Evolutionary conservation across 1,140 invertebrate species (phyloP), one percentile per base, ranked within the genome.

Genomic region (Pteromalus puparum): DNA sequence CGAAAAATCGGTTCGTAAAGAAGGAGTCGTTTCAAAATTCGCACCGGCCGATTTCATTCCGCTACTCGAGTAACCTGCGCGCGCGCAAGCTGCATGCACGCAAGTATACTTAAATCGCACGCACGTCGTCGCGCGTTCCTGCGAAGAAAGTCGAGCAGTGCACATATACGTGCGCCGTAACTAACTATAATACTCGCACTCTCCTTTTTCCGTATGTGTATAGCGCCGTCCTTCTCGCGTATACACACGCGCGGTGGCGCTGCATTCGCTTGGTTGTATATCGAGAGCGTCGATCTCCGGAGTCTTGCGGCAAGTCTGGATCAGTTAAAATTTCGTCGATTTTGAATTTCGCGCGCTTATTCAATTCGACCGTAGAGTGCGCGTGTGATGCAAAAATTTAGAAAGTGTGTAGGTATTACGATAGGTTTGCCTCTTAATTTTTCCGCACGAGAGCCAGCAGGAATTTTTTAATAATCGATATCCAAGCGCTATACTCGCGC

Each of bases 121-220:
- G 78, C 42, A 70, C 65, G 79, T 70, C 79, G 79, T 72, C 79
- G 42, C 78, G 78, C 79, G 79, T 81, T 81, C 68, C 68, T 81
- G 79, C 67, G 79, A 81, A 81, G 79, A 81, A 81, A 81, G 79
- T 73, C 79, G 68, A 81, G 67, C 79, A 18, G 46, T 65, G 61
- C 42, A 80, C 48, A 21, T 46, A 34, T 26, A 42, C 30, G 65
- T 72, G 65, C 53, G 76, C 34, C 72, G 72, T 73, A 73, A 73
- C 72, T 28, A 73, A 73, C 34, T 34, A 61, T 83, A 83, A 61
- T 68, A 76, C 42, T 76, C 76, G 82, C 42, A 84, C 78, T 84
- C 68, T 84, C 68, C 83, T 48, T 79, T 83, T 78, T 53, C 48
- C 74, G 6, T 18, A n/a, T n/a, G 53, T 46, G 30, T 34, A 6